Base-by-base conservation (phyloP, 2,888 invertebrate species). In the Brachyopa scutellaris region DNA sequence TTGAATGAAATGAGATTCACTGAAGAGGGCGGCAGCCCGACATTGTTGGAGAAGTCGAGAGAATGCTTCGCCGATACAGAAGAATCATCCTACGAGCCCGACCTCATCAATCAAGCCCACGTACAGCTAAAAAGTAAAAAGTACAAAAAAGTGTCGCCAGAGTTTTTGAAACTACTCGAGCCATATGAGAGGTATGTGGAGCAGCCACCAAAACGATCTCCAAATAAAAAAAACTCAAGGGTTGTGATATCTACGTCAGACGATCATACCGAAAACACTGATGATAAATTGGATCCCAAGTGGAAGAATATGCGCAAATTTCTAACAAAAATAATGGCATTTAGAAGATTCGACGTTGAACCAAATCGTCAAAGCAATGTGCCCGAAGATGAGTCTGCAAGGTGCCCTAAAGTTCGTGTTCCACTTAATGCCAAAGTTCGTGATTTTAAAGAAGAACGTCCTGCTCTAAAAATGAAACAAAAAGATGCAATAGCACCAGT, bases 121-220 rank as follows among this genome's bases (percentile, higher is more conserved):
- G 7, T 1, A 19, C 6, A 36, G n/a, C 0, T 26, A 5, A 19
- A 13, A 7, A 26, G 2, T 8, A 0, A 8, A 19, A 67, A 64
- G 5, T 74, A 64, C 19, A 84, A 55, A 42, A 69, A 74, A 59
- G 31, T 78, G 7, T 84, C 84, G 6, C 74, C 84, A 5, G 84
- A 78, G 13, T 78, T 78, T 51, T 13, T 31, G 0, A 55, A 64
- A 2, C 51, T 84, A 2, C 33, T 84, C 5, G 15, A 78, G 7
- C 33, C 45, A 2, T 67, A 67, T 21, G 42, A 67, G 5, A 23
- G 55, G 9, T 47, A 64, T 26, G 42, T 40, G 1, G 17, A 2
- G 9, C 6, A 8, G 4, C 4, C 13, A 13, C 9, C n/a, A 2
- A n/a, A 17, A 38, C 9, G 0, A 2, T 1, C 5, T 1, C 8